Conservation (phyloP, 2,888 invertebrate genomes). For the Timandra comae region DNA sequence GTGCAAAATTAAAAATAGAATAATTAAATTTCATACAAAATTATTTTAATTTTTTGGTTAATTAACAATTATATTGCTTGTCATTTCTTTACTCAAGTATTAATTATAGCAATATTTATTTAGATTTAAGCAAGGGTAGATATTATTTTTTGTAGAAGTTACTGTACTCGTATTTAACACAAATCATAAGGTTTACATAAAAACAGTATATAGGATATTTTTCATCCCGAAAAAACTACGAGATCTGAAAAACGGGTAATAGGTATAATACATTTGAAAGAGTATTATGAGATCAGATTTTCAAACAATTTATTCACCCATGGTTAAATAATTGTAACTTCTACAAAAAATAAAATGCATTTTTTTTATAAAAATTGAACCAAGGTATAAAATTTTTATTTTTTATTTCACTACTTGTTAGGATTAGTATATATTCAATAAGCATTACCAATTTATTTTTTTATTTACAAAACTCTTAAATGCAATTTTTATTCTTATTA, state of each 20-base stretch:
- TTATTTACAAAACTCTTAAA: slow-evolving; percentile 73
- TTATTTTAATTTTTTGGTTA: slow-evolving; percentile 35
- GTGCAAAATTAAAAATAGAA: no score
- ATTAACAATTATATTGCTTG: slow-evolving; percentile 61
- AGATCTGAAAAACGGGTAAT: no score
- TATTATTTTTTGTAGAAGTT: no score
- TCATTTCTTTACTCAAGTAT: slow-evolving; percentile 39
- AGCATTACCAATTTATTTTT: slow-evolving; percentile 74
- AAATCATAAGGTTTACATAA: no score
- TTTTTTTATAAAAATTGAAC: slow-evolving; percentile 27
- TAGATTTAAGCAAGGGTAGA: slow-evolving; percentile 1
- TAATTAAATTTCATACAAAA: slow-evolving; percentile 14
- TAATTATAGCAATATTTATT: slow-evolving; percentile 17
- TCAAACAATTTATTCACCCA: no score
- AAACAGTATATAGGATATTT: no score
- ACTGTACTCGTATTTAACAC: no score
- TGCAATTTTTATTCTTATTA: slow-evolving; percentile 28
- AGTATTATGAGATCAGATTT: no score
- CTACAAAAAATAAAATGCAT: slow-evolving; percentile 20
- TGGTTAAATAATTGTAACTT: slow-evolving; percentile 23
- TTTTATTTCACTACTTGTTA: slow-evolving; percentile 50
- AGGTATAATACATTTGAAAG: no score
- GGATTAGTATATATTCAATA: slow-evolving; percentile 48
- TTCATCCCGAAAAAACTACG: no score
- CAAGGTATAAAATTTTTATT: slow-evolving; percentile 50